These are phyloP conservation scores for Hydropsyche betteni DNA, from an alignment of 2,888 invertebrate species.

Conservation along the genomic window DNA sequence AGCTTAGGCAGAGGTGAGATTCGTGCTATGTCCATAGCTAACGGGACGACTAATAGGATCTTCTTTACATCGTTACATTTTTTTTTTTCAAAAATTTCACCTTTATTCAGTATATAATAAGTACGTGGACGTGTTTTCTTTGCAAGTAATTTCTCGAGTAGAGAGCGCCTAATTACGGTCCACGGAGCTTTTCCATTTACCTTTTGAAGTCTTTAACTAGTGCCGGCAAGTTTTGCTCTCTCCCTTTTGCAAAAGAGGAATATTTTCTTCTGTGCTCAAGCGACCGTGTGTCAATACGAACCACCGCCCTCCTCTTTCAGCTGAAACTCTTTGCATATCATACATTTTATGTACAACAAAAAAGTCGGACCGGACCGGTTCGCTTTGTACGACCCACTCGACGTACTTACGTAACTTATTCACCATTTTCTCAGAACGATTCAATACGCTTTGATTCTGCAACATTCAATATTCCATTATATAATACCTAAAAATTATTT, in stretches of 20 bases:
- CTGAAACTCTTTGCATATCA: slow-evolving; percentile 18
- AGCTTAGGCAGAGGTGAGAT: slow-evolving; percentile 80
- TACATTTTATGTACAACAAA: background rate
- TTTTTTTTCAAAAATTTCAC: slow-evolving; percentile 17
- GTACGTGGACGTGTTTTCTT: slow-evolving; percentile 1
- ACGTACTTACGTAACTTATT: too few relatives aligned
- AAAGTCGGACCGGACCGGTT: background rate
- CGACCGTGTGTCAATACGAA: slow-evolving; percentile 43
- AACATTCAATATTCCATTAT: too few relatives aligned
- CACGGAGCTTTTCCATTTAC: slow-evolving; percentile 47
- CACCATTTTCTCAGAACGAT: too few relatives aligned
- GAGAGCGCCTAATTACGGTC: slow-evolving; percentile 47
- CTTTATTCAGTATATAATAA: background rate
- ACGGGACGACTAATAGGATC: background rate
- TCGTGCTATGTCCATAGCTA: too few relatives aligned
- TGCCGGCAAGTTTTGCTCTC: slow-evolving; percentile 46
- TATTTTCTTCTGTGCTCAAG: slow-evolving; percentile 36
- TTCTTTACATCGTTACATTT: background rate
- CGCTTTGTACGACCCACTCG: background rate
- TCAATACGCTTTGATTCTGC: too few relatives aligned
- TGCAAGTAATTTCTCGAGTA: slow-evolving; percentile 27
- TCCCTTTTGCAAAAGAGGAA: slow-evolving; percentile 35
- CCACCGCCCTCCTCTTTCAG: background rate
- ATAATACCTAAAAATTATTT: too few relatives aligned
- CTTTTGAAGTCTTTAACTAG: slow-evolving; percentile 50